phyloP scores from a whole-genome alignment of 1,140 invertebrate species.

The Rhyzopertha dominica region DNA sequence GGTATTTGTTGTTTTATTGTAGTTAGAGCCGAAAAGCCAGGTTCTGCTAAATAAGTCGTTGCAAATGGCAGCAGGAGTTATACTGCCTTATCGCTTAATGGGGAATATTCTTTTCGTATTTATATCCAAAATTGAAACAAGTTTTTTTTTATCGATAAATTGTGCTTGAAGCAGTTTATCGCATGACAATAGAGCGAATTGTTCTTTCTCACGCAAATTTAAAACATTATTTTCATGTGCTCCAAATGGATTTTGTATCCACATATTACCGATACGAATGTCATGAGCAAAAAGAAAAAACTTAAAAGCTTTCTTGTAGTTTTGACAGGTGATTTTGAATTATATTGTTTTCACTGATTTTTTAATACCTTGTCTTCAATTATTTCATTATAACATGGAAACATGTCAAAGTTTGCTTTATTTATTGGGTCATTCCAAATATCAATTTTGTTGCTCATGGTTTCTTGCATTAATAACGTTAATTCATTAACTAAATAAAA shows the following conservation, averaged over 20 bases:
- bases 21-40: constrained; percentile 3
- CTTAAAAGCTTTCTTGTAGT: not conserved
- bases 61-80: constrained; percentile 1
- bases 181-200: too few relatives aligned
- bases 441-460: constrained; percentile 1
- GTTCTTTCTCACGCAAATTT: too few relatives aligned
- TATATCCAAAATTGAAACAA: too few relatives aligned
- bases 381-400: too few relatives aligned
- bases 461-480: not conserved
- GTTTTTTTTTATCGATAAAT: too few relatives aligned
- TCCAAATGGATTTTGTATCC: not conserved
- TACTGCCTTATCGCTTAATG: not conserved
- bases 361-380: too few relatives aligned
- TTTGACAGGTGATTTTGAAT: not conserved
- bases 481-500: constrained; percentile 6
- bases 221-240: too few relatives aligned
- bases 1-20: not conserved
- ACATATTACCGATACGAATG: not conserved
- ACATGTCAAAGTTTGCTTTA: too few relatives aligned
- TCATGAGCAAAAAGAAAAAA: too few relatives aligned
- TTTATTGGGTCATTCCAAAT: not conserved
- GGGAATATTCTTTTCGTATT: too few relatives aligned
- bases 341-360: constrained; percentile 1
- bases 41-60: constrained; percentile 1
- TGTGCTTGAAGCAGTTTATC: too few relatives aligned